Evolutionary conservation across 2,113 vertebrate species (phyloP).

Genomic region (Tachuris rubrigastra): DNA sequence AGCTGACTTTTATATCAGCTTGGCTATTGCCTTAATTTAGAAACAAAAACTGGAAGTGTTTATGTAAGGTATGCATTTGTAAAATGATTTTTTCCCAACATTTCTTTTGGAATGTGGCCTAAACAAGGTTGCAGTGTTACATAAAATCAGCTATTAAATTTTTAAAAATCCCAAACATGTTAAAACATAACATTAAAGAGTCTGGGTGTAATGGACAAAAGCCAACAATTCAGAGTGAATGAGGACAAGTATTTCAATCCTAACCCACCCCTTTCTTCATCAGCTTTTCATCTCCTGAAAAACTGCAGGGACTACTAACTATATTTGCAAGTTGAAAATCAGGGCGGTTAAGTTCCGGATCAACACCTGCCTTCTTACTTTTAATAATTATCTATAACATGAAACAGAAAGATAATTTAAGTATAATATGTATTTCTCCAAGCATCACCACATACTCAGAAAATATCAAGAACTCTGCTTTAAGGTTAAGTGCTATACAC

Average conservation of each 20-base stretch:
- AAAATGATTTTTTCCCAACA: neutral
- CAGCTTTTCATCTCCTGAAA: slow-evolving; percentile 39
- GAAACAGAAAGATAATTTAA: slow-evolving; percentile 8
- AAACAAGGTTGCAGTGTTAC: slow-evolving; percentile 25
- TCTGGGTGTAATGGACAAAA: slow-evolving; percentile 19
- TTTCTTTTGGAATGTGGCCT: slow-evolving; percentile 51
- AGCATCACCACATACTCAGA: neutral
- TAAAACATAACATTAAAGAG: slow-evolving; percentile 35
- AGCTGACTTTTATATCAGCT: slow-evolving; percentile 32
- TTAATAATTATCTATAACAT: neutral
- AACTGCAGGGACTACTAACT: slow-evolving; percentile 4
- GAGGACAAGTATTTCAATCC: slow-evolving; percentile 44
- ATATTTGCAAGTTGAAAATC: slow-evolving; percentile 40
- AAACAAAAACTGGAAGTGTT: slow-evolving; percentile 35
- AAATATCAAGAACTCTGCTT: neutral
- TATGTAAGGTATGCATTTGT: slow-evolving; percentile 35
- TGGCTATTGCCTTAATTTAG: slow-evolving; percentile 39
- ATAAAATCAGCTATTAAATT: slow-evolving; percentile 38
- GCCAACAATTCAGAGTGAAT: slow-evolving; percentile 37
- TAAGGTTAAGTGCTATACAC: neutral
- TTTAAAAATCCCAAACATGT: neutral
- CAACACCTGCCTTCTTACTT: slow-evolving; percentile 30
- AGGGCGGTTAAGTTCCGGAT: neutral
- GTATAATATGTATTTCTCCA: neutral
- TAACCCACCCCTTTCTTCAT: slow-evolving; percentile 18